Evolutionary conservation across 2,888 invertebrate species (phyloP), one percentile per base, ranked within the genome.

Genomic region (Nomada goodeniana): DNA sequence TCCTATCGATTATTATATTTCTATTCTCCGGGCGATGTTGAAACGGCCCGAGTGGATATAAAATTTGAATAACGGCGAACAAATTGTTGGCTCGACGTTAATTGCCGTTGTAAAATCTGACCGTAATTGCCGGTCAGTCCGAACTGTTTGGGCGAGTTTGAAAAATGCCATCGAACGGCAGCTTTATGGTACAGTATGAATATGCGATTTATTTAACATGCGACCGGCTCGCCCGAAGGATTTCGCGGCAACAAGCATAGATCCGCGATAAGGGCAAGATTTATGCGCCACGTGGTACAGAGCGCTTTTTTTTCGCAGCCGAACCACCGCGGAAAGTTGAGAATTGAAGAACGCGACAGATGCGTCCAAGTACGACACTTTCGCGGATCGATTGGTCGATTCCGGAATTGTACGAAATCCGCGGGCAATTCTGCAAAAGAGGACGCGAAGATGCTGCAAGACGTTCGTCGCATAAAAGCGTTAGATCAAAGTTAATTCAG

Each of bases 301-400:
- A 67, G 23, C 50, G 47, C 26, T 26, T 60, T 64, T 69, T 69
- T 69, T 68, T 59, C 36, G 36, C 36, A 44, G 4, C n/a, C 11
- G 11, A 10, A 26, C 26, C 59, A 23, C n/a, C 23, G 53, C 2
- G 61, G 67, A 47, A 61, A 67, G 61, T 42, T n/a, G 57, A 29
- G 65, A 61, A 80, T 80, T 71, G 76, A 76, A 80, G 76, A 76
- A 71, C 52, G 76, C 65, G 80, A 47, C 76, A 80, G 76, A 76
- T 76, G 76, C 47, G 70, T 23, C 61, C 65, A 71, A 76, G 76
- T 55, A 61, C 50, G 67, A 76, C 65, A 60, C 20, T 55, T 71
- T 70, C 70, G 53, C 57, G 52, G 57, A 64, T 50, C 59, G 70
- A 80, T 59, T 23, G 72, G 44, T n/a, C 59, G 53, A 67, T 70